Base-by-base conservation (phyloP, 2,797 vertebrate species). In the Halcyon badia region DNA sequence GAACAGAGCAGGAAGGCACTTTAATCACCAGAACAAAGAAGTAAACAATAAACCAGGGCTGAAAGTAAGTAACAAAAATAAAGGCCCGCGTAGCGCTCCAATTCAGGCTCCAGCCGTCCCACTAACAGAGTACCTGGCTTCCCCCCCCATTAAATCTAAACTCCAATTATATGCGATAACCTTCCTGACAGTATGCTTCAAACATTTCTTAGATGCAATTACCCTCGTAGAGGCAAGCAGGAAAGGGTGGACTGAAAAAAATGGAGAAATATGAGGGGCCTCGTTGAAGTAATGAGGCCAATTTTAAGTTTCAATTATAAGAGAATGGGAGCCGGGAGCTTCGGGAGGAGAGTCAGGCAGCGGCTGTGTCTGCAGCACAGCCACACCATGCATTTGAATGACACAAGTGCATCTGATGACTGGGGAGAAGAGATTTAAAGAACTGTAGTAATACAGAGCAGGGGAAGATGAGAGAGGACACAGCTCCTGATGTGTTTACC, bases 401-500 rank as follows among this genome's bases (percentile, higher is more conserved):
- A 98, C 98, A 98, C 95, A 91, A 98, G 95, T 93, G 96, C 94
- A 96, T 96, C 94, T 97, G 98, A 95, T 95, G 95, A 97, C 97
- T 95, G 96, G 94, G 96, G 97, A 98, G 98, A 98, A 91, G 89
- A 95, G 97, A 98, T 98, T 97, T 98, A 95, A 98, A 97, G 97
- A 97, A 97, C 97, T 90, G 97, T 70, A 87, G 96, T 94, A 97
- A 98, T 95, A 95, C 66, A 58, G 98, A 97, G 98, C 97, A 96
- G 97, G 97, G 96, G 97, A 97, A 97, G 97, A 98, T 98, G 97
- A 97, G 97, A 98, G 98, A 98, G 98, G 98, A 98, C 97, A 97
- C 91, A 95, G 98, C 97, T 98, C 98, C 98, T 98, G 97, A 98
- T 98, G 98, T 98, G 98, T 98, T 98, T 98, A 98, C 98, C 98